phyloP scores from a whole-genome alignment of 2,888 invertebrate species.

The Hirudinaria manillensis region DNA sequence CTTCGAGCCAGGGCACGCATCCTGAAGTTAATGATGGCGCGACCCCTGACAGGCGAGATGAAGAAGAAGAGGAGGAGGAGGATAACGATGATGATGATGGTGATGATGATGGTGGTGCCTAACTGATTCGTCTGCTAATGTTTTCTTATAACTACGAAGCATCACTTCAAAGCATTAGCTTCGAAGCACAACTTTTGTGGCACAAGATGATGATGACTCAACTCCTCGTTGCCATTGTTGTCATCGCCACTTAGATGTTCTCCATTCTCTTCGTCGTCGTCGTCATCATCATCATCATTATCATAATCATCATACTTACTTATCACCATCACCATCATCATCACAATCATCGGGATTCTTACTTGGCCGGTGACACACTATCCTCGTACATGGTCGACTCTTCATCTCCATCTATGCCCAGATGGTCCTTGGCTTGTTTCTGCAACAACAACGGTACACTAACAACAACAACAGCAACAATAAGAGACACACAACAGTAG shows the following conservation, averaged over 20 bases:
- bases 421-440: constrained; percentile 90
- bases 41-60: no score
- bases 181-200: no score
- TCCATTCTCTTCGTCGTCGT: neutral
- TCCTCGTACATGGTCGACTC: constrained; percentile 97
- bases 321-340: constrained; percentile 2
- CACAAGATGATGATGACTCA: neutral
- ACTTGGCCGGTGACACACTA: constrained; percentile 89
- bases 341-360: neutral
- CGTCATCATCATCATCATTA: constrained; percentile 4
- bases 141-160: no score
- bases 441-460: constrained; percentile 47
- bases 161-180: no score
- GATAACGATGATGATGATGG: no score
- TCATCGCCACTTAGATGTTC: constrained; percentile 20
- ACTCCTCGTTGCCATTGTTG: constrained; percentile 10
- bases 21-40: no score
- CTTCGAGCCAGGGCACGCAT: no score
- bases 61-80: no score
- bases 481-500: neutral
- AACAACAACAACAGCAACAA: neutral
- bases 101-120: no score
- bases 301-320: neutral
- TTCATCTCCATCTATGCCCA: constrained; percentile 96
- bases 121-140: no score